Percentiles rank a stretch among this genome's conserved stretches.
Evolutionary conservation across 2,888 invertebrate genomes (phyloP).

Genomic region (Monoplex corrugatus): DNA sequence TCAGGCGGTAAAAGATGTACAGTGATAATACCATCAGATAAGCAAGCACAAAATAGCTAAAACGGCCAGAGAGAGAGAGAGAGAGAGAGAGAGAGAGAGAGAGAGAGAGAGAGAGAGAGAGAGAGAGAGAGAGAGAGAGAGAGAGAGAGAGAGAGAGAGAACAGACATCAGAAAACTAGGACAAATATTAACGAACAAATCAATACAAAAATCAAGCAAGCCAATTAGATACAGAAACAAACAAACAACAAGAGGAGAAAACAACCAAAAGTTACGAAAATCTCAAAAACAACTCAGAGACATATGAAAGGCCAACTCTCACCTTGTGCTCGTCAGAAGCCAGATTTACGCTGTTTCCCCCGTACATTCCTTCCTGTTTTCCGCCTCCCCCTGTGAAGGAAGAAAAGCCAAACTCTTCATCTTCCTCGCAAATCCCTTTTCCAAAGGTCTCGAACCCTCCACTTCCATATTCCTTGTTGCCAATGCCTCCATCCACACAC

Average conservation of each 20-base stretch:
- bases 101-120: conserved; percentile 26
- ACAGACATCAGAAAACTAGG: neutral
- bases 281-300: neutral
- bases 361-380: conserved; percentile 39
- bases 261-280: neutral
- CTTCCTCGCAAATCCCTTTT: conserved; percentile 42
- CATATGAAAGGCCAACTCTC: neutral
- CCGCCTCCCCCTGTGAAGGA: conserved; percentile 12
- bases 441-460: conserved; percentile 41
- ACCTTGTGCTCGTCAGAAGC: neutral
- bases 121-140: conserved; percentile 10
- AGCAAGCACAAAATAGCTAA: neutral
- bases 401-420: conserved; percentile 52
- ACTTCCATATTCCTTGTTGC: conserved; percentile 24
- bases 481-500: conserved; percentile 35
- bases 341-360: conserved; percentile 35
- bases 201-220: neutral
- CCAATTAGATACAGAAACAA: neutral
- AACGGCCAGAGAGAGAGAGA: neutral
- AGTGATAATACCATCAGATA: conserved; percentile 20
- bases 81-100: conserved; percentile 15
- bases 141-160: conserved; percentile 32
- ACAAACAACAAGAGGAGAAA: neutral
- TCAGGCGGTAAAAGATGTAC: neutral
- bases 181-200: neutral